These are phyloP conservation scores for Toxotes lorentzi DNA, from an alignment of 2,797 vertebrate species.

Conservation along the genomic window DNA sequence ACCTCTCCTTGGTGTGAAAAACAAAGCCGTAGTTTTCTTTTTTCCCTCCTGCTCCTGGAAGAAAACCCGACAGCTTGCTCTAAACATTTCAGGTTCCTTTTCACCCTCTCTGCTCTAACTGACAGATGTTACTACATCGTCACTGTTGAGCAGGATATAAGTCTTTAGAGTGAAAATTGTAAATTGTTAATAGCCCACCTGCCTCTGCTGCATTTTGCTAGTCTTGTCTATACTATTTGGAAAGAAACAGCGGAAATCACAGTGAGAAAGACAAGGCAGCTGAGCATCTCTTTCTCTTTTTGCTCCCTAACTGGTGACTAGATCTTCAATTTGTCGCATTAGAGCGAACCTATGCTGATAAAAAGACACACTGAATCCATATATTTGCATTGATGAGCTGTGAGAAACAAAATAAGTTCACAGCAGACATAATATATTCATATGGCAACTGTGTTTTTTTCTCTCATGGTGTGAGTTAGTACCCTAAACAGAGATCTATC, in stretches of 20 bases:
- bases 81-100: slow-evolving; percentile 32
- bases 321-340: slow-evolving; percentile 44
- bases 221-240: slow-evolving; percentile 2
- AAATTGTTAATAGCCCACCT: slow-evolving; percentile 34
- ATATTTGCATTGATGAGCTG: slow-evolving; percentile 57
- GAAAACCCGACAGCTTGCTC: slow-evolving; percentile 41
- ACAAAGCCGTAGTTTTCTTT: slow-evolving; percentile 38
- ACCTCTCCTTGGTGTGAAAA: slow-evolving; percentile 63
- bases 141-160: neutral
- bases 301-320: slow-evolving; percentile 14
- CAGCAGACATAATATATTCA: slow-evolving; percentile 36
- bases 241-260: neutral
- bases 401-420: slow-evolving; percentile 12
- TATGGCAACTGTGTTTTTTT: slow-evolving; percentile 20
- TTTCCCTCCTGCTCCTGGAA: slow-evolving; percentile 4
- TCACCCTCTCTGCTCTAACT: slow-evolving; percentile 16
- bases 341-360: slow-evolving; percentile 6
- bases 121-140: slow-evolving; percentile 37
- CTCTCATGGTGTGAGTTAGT: slow-evolving; percentile 10
- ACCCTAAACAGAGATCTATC: slow-evolving; percentile 32
- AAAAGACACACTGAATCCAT: slow-evolving; percentile 49
- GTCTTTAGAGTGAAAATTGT: slow-evolving; percentile 12
- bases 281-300: neutral
- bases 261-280: neutral
- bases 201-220: slow-evolving; percentile 9